phyloP scores from a whole-genome alignment of 1,140 invertebrate genomes.

The Pseudomyrmex dendroicus region DNA sequence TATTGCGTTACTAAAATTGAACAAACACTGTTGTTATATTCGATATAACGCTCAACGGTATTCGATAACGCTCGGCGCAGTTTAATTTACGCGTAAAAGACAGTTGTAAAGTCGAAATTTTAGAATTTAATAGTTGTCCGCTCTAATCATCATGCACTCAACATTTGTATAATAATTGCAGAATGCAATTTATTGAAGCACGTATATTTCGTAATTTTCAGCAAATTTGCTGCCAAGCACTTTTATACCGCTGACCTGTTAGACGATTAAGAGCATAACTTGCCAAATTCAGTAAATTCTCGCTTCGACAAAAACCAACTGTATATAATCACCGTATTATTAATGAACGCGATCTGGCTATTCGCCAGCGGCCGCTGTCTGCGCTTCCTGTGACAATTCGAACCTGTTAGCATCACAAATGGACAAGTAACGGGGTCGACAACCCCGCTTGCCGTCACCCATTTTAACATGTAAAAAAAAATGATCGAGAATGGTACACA shows the following conservation, averaged over 20 bases:
- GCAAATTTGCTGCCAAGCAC: neutral
- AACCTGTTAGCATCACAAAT: constrained; percentile 55
- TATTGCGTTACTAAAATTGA: constrained; percentile 9
- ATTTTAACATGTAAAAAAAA: constrained; percentile 33
- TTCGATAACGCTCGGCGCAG: neutral
- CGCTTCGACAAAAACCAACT: constrained; percentile 35
- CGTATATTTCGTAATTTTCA: neutral
- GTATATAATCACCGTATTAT: constrained; percentile 54
- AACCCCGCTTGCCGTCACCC: neutral
- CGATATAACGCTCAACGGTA: no score
- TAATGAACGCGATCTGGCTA: constrained; percentile 46
- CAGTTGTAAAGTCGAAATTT: no score
- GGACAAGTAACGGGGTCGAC: constrained; percentile 46
- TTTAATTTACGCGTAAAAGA: constrained; percentile 20
- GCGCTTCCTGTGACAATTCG: constrained; percentile 20
- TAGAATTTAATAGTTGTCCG: no score
- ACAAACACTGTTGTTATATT: constrained; percentile 21
- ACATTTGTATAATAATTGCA: no score
- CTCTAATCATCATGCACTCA: no score
- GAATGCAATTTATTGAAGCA: neutral
- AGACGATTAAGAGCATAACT: constrained; percentile 22
- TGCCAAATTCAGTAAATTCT: constrained; percentile 40
- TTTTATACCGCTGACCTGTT: neutral
- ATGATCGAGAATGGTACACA: neutral
- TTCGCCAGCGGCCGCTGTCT: constrained; percentile 41